Evolutionary conservation across 2,113 vertebrate genomes (phyloP).

Genomic region (Phrynocephalus versicolor): DNA sequence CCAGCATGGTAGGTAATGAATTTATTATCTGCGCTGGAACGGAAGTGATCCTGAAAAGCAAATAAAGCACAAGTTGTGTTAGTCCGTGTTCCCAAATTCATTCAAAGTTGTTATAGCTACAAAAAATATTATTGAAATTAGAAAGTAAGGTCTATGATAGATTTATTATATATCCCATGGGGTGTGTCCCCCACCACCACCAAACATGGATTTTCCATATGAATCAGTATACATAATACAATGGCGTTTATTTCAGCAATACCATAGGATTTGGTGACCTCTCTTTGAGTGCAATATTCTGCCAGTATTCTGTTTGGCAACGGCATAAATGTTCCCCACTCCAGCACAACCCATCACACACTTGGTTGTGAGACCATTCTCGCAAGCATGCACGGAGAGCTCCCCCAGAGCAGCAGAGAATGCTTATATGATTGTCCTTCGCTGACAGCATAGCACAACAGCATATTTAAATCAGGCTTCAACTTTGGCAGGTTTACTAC

Average conservation of each 20-base stretch:
- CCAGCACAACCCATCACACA: too few species aligned
- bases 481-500: background rate
- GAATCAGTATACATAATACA: background rate
- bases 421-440: background rate
- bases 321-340: too few species aligned
- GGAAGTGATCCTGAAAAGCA: conserved; percentile 43
- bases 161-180: background rate
- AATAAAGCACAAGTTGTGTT: conserved; percentile 1
- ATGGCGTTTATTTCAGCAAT: background rate
- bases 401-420: too few species aligned
- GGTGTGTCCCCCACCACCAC: background rate
- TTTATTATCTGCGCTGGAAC: conserved; percentile 65
- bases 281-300: background rate
- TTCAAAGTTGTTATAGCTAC: background rate
- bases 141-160: background rate
- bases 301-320: too few species aligned
- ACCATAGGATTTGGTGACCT: background rate
- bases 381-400: too few species aligned
- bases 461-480: background rate
- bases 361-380: too few species aligned
- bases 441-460: too few species aligned
- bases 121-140: background rate
- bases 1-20: conserved; percentile 56
- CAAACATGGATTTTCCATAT: background rate
- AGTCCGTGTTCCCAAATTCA: background rate